Evolutionary conservation across 2,113 vertebrate genomes (phyloP).

Genomic region (Cyanoderma ruficeps): DNA sequence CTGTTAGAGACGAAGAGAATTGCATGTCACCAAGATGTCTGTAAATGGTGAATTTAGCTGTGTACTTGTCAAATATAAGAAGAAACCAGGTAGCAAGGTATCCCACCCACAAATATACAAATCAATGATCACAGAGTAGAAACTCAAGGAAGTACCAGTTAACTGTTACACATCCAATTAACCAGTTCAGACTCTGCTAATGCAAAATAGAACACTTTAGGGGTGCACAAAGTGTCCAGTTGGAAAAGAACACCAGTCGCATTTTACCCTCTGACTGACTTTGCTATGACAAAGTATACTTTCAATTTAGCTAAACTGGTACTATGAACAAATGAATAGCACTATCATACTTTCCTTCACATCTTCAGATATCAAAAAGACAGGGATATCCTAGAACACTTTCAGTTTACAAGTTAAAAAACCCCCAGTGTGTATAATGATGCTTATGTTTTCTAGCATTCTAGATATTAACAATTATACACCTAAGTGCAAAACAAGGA

Average conservation of each 20-base stretch:
- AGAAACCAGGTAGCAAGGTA: neutral
- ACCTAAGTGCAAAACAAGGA: neutral
- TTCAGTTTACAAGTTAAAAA: neutral
- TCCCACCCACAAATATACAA: neutral
- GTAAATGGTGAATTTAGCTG: neutral
- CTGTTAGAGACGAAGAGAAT: neutral
- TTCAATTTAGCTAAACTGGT: neutral
- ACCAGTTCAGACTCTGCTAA: neutral
- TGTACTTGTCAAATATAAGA: neutral
- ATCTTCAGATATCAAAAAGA: neutral
- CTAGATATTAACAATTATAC: neutral
- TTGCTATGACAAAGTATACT: neutral
- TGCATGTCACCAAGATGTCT: neutral
- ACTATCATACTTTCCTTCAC: neutral
- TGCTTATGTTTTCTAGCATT: neutral
- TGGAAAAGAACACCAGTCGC: rapidly evolving
- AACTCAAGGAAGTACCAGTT: neutral
- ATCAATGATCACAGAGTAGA: neutral
- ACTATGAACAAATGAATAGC: neutral
- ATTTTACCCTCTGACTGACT: neutral
- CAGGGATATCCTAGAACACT: neutral
- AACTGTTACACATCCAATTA: neutral
- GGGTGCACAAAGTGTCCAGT: neutral
- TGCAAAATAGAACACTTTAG: neutral
- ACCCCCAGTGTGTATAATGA: neutral